phyloP scores from a whole-genome alignment of 2,113 vertebrate species.

The Ramphastos sulfuratus region DNA sequence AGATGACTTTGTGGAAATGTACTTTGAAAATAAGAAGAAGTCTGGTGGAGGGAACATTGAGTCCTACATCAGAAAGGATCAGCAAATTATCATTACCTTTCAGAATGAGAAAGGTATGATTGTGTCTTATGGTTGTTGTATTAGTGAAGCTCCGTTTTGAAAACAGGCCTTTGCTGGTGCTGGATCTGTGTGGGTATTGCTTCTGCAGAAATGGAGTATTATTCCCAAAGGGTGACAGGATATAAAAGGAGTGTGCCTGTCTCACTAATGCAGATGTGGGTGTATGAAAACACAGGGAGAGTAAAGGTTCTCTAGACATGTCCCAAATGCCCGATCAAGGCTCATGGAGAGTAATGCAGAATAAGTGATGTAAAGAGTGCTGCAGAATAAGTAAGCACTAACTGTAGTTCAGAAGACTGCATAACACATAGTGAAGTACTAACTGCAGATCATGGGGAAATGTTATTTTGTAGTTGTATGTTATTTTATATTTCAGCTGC shows the following conservation, averaged over 20 bases:
- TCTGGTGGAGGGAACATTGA: slow-evolving; percentile 46
- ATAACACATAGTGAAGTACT: background rate
- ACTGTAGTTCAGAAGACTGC: background rate
- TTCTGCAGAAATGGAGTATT: background rate
- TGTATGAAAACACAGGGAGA: background rate
- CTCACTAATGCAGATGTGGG: background rate
- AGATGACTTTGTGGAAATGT: slow-evolving; percentile 46
- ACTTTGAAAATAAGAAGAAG: slow-evolving; percentile 65
- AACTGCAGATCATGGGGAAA: background rate
- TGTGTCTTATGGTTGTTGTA: fast-evolving
- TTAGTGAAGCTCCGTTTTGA: background rate
- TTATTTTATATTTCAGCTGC: background rate
- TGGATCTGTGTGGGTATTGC: background rate
- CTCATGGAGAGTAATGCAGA: background rate
- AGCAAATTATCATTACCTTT: slow-evolving; percentile 54
- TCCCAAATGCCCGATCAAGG: background rate
- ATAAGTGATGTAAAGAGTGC: background rate
- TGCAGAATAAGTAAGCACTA: background rate
- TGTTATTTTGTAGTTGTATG: background rate
- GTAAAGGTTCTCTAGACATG: background rate
- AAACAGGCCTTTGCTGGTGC: background rate
- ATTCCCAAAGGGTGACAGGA: background rate
- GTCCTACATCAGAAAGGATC: slow-evolving; percentile 2
- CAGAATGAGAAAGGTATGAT: slow-evolving; percentile 41
- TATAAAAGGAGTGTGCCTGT: background rate